Evolutionary conservation across 2,797 vertebrate genomes (phyloP).

Genomic region (Acanthurus lineatus): DNA sequence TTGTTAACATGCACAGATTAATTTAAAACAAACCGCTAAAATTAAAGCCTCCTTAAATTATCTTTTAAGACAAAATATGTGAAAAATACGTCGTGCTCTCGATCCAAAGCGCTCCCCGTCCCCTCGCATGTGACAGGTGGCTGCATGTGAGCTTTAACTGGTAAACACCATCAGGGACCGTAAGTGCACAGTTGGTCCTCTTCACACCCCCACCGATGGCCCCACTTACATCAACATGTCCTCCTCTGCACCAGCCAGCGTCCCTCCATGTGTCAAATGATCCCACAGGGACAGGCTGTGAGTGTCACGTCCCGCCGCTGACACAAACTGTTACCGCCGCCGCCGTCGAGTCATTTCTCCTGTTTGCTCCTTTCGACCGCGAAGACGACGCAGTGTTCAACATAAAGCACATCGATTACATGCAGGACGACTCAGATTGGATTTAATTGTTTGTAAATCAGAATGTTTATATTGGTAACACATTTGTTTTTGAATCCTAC

Average conservation of each 20-base stretch:
- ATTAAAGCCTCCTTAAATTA: too few species aligned
- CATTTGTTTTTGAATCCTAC: too few species aligned
- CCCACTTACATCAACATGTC: constrained; percentile 42
- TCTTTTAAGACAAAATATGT: too few species aligned
- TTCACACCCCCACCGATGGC: constrained; percentile 67
- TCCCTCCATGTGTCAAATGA: constrained; percentile 40
- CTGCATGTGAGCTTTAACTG: constrained; percentile 30
- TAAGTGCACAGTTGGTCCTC: constrained; percentile 78
- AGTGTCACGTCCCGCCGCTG: constrained; percentile 20
- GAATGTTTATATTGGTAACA: too few species aligned
- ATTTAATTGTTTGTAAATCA: too few species aligned
- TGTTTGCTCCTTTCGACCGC: background rate
- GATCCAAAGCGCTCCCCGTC: background rate
- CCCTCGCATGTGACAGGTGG: constrained; percentile 57
- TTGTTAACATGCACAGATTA: too few species aligned
- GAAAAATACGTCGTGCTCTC: background rate
- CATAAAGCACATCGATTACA: too few species aligned
- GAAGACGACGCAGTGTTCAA: background rate
- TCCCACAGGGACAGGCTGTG: constrained; percentile 60
- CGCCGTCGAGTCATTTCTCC: constrained; percentile 8
- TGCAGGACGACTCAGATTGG: too few species aligned
- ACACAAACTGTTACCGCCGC: constrained; percentile 25
- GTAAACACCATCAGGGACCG: constrained; percentile 80
- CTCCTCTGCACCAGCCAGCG: constrained; percentile 28
- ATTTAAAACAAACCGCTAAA: too few species aligned